These are phyloP conservation scores for Microcebus jonahi DNA, from an alignment of 2,113 vertebrate genomes.

Conservation along the genomic window DNA sequence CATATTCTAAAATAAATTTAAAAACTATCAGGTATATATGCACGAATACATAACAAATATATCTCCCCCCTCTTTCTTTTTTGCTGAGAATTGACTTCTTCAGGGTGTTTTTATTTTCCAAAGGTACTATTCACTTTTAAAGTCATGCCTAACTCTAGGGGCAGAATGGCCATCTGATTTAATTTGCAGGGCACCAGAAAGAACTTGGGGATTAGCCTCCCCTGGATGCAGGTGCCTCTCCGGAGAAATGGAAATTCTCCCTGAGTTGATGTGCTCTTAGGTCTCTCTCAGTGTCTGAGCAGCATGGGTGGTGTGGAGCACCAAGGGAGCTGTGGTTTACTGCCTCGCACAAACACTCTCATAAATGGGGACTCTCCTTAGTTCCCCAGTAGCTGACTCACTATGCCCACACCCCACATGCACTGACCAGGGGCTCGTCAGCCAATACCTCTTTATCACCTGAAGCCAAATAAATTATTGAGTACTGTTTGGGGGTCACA, in stretches of 20 bases:
- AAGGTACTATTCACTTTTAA: not conserved
- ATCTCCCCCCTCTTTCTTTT: not conserved
- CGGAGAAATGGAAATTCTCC: not conserved
- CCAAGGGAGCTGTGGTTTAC: rapidly evolving
- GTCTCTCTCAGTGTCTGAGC: not conserved
- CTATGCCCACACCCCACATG: not conserved
- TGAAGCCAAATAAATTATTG: constrained; percentile 58
- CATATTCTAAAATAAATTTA: not conserved
- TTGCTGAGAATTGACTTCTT: not conserved
- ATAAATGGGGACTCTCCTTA: not conserved
- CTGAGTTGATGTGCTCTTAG: not conserved
- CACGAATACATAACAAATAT: no score
- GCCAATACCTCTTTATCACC: not conserved
- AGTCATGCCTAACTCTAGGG: not conserved
- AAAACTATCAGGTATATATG: not conserved
- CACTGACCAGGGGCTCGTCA: not conserved
- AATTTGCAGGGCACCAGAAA: not conserved
- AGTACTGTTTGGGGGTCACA: not conserved
- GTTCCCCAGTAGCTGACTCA: not conserved
- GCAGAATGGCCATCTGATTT: not conserved
- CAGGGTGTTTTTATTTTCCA: not conserved
- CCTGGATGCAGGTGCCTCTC: no score
- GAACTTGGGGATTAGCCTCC: not conserved
- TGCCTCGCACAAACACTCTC: not conserved
- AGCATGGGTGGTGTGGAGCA: not conserved